Percentiles rank a stretch among this genome's conserved stretches.
These are phyloP conservation scores for Homalodisca vitripennis DNA, from an alignment of 1,140 invertebrate species.

Conservation along the genomic window DNA sequence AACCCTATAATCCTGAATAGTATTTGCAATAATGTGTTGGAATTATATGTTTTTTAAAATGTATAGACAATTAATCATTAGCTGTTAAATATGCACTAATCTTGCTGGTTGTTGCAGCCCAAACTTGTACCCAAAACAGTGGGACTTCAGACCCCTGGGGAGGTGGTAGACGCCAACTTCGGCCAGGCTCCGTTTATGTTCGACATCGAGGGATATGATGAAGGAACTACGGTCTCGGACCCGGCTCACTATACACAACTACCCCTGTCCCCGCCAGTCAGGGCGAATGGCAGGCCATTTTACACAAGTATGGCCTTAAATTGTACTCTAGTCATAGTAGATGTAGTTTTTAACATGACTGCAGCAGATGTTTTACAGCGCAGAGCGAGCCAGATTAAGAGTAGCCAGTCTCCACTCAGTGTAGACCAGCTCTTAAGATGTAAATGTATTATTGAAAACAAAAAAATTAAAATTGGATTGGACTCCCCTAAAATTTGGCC, in stretches of 20 bases:
- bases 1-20: not conserved
- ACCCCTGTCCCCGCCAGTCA: slow-evolving; percentile 82
- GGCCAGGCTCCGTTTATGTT: slow-evolving; percentile 97
- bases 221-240: slow-evolving; percentile 82
- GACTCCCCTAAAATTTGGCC: too few relatives aligned
- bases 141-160: slow-evolving; percentile 96
- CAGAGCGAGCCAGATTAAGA: too few relatives aligned
- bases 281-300: slow-evolving; percentile 86
- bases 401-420: too few relatives aligned
- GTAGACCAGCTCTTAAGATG: too few relatives aligned
- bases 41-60: not conserved
- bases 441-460: too few relatives aligned
- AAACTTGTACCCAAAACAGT: slow-evolving; percentile 98
- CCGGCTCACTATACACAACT: slow-evolving; percentile 79
- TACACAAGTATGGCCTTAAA: too few relatives aligned
- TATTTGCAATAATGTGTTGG: not conserved
- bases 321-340: too few relatives aligned
- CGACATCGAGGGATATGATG: slow-evolving; percentile 97
- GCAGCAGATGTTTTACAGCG: too few relatives aligned
- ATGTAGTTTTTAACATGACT: too few relatives aligned
- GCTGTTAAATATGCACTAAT: not conserved
- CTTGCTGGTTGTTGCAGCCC: slow-evolving; percentile 60
- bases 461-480: too few relatives aligned
- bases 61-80: not conserved
- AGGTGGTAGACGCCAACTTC: slow-evolving; percentile 98